Evolutionary conservation across 2,888 invertebrate genomes (phyloP).

Genomic region (Andrena camellia): DNA sequence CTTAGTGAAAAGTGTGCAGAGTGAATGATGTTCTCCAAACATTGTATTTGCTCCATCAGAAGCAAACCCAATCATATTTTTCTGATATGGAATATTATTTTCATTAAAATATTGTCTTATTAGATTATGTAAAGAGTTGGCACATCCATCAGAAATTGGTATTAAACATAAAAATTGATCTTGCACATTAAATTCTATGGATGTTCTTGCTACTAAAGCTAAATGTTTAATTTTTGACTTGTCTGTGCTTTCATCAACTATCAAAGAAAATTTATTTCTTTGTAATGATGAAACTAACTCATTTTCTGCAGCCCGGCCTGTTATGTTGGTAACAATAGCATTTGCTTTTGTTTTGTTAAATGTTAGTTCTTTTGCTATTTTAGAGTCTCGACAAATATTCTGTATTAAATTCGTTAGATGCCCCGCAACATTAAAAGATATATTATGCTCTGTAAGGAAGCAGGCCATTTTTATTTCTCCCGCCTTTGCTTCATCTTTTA

Average conservation of each 20-base stretch:
- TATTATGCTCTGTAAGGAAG: neutral
- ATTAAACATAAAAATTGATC: neutral
- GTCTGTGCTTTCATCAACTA: neutral
- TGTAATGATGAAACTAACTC: neutral
- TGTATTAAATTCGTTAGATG: neutral
- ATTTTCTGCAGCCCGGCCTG: neutral
- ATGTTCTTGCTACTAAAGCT: neutral
- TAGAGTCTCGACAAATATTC: neutral
- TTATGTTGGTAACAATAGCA: neutral
- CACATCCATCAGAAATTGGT: neutral
- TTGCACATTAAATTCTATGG: neutral
- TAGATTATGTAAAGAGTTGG: neutral
- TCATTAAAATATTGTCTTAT: neutral
- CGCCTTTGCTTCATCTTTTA: neutral
- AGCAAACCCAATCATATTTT: neutral
- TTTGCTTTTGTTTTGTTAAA: neutral
- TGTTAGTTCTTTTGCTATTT: neutral
- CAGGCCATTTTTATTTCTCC: conserved; percentile 4
- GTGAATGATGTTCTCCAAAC: neutral
- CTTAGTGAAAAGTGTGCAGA: neutral
- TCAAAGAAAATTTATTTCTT: neutral
- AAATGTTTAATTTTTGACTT: neutral
- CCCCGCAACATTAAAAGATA: neutral
- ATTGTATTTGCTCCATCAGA: neutral
- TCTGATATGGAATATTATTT: neutral